phyloP scores from a whole-genome alignment of 2,113 vertebrate genomes.

The Cervus canadensis region DNA sequence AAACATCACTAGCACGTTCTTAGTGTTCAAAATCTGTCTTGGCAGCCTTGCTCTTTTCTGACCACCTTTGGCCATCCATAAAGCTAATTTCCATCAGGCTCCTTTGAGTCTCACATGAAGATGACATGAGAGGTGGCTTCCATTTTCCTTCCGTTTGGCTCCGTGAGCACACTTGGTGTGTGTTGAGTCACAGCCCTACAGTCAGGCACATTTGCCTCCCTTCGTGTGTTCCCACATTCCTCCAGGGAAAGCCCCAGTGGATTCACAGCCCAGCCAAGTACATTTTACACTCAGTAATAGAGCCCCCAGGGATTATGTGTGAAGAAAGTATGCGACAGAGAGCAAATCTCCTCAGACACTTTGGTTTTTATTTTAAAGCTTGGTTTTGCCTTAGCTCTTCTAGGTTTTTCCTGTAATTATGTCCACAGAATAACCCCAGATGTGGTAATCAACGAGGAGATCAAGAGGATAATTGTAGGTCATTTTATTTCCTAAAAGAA shows the following conservation, averaged over 20 bases:
- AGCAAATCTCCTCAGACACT: not conserved
- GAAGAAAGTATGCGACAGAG: not conserved
- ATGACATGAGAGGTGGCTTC: not conserved
- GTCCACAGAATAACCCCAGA: not conserved
- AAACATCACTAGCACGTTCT: not conserved
- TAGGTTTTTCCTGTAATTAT: conserved; percentile 21
- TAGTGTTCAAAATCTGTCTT: not conserved
- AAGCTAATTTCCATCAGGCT: not conserved
- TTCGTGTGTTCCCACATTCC: not conserved
- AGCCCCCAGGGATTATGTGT: not conserved
- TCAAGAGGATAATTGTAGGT: not conserved
- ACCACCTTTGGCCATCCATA: not conserved
- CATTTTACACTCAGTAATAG: not conserved
- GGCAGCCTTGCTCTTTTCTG: not conserved
- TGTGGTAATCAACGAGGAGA: not conserved
- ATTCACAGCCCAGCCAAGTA: not conserved
- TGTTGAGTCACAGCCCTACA: not conserved
- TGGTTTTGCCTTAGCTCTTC: not conserved
- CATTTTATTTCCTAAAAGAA: conserved; percentile 7
- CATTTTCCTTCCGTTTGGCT: not conserved
- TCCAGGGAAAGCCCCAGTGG: not conserved
- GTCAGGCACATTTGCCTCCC: not conserved
- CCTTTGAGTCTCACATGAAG: not conserved
- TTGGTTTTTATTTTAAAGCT: not conserved
- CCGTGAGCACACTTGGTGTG: not conserved